A percentile compares a stretch with the other conserved stretches of the same genome.
Conservation (phyloP, 2,113 vertebrate genomes). For the Micronycteris hirsuta region DNA sequence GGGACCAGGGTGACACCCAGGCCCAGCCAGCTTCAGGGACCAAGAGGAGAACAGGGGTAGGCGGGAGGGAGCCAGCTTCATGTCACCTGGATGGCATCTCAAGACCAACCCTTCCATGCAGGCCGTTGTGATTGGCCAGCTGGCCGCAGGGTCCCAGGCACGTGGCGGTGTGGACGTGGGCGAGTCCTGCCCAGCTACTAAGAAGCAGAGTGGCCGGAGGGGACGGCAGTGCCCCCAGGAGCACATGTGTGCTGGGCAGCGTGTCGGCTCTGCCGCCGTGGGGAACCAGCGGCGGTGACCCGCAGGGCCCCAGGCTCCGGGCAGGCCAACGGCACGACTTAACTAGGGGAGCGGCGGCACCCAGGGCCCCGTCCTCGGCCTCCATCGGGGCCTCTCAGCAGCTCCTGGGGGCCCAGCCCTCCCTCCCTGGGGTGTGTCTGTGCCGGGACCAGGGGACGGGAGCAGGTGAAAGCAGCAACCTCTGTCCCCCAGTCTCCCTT, state of each 20-base stretch:
- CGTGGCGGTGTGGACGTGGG: fast-evolving
- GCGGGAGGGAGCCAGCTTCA: fast-evolving
- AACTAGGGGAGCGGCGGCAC: fast-evolving
- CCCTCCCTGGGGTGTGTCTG: fast-evolving
- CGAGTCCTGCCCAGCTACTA: fast-evolving
- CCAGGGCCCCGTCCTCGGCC: not conserved
- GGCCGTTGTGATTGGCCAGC: fast-evolving
- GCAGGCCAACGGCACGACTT: fast-evolving
- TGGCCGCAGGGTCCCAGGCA: fast-evolving
- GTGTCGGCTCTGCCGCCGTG: fast-evolving
- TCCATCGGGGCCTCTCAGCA: not conserved
- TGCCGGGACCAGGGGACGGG: fast-evolving
- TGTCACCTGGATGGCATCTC: not conserved
- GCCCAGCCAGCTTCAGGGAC: not conserved
- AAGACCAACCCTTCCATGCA: fast-evolving
- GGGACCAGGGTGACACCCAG: fast-evolving
- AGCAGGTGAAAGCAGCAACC: fast-evolving
- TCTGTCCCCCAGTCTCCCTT: fast-evolving
- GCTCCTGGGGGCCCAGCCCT: not conserved
- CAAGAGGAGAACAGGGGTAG: fast-evolving
- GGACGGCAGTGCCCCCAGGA: fast-evolving
- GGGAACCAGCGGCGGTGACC: fast-evolving
- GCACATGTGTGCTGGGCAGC: fast-evolving
- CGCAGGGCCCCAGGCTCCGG: fast-evolving
- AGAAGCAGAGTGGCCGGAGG: fast-evolving